Evolutionary conservation across 1,140 invertebrate species (phyloP), one percentile per base, ranked within the genome.

Genomic region (Lasioglossum albipes): DNA sequence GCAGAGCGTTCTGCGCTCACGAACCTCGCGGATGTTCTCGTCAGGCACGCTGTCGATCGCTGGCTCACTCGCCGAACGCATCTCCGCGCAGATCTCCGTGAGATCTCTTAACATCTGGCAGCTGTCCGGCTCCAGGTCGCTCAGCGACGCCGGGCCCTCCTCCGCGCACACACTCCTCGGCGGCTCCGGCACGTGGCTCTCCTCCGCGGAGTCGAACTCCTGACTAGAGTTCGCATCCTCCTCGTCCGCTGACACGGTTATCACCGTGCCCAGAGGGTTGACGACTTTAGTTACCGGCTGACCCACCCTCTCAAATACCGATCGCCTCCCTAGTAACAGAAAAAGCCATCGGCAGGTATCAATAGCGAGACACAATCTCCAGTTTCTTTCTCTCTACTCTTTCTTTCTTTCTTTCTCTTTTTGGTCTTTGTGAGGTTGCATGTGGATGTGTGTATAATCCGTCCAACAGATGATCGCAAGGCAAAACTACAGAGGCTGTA

Each of bases 341-440:
- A 94, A 95, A 94, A 96, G 95, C 95, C 95, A 95, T 96, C 95
- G 95, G 95, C 95, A 96, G 95, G 95, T 95, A 94, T 94, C 92
- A 93, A 90, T 89, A 89, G 86, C 84, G 79, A 86, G 72, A 68
- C 22, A 64, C 62, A 66, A 76, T 69, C 70, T 84, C 70, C 31
- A 41, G 16, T 70, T 84, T 70, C 45, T 41, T 27, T 36, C 36
- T 36, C 36, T 36, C 42, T 54, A 65, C 59, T 73, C 18, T n/a
- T 59, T 59, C 7, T 59, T 54, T 54, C 65, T 72, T 79, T 70
- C 78, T 70, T 41, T 70, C 66, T 79, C 20, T 52, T 20, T 31
- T 62, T 20, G 16, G 20, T 65, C 27, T 64, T 62, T 31, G 22
- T 49, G 27, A 72, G 59, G 71, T 72, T 36, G 22, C 16, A 31